Percentiles rank a stretch among this genome's conserved stretches.
These are phyloP conservation scores for Bettongia penicillata DNA, from an alignment of 2,113 vertebrate species.

Conservation along the genomic window DNA sequence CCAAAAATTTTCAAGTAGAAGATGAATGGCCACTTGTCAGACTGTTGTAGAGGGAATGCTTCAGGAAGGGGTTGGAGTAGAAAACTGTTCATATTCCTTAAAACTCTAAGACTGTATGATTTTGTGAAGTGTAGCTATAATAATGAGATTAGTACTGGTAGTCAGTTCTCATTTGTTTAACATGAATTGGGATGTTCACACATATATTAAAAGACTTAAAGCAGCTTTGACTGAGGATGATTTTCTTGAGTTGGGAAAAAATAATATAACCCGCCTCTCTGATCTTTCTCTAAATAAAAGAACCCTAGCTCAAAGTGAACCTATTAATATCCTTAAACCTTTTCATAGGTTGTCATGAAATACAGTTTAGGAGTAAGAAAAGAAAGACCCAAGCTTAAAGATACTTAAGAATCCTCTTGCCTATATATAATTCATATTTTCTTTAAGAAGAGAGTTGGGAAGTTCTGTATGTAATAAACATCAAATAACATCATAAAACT, in stretches of 20 bases:
- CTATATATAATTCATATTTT: background rate
- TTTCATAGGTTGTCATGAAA: background rate
- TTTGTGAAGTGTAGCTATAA: background rate
- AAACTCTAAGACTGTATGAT: background rate
- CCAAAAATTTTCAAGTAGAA: background rate
- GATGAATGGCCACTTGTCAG: background rate
- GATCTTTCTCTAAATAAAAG: background rate
- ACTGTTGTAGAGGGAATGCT: background rate
- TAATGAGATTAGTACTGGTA: background rate
- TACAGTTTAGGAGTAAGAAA: background rate
- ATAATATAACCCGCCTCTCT: background rate
- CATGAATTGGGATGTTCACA: slow-evolving; percentile 21
- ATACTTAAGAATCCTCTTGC: background rate
- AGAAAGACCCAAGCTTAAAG: background rate
- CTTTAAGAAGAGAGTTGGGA: background rate
- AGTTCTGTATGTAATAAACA: background rate
- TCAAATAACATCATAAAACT: background rate
- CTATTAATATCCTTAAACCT: background rate
- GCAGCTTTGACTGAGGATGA: background rate
- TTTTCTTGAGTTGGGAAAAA: background rate
- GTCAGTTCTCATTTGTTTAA: background rate
- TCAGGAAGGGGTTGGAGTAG: background rate
- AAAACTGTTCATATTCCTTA: background rate
- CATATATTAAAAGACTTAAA: background rate
- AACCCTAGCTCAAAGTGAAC: background rate